Base-by-base conservation (phyloP, 2,797 vertebrate species). In the Aselliscus stoliczkanus region DNA sequence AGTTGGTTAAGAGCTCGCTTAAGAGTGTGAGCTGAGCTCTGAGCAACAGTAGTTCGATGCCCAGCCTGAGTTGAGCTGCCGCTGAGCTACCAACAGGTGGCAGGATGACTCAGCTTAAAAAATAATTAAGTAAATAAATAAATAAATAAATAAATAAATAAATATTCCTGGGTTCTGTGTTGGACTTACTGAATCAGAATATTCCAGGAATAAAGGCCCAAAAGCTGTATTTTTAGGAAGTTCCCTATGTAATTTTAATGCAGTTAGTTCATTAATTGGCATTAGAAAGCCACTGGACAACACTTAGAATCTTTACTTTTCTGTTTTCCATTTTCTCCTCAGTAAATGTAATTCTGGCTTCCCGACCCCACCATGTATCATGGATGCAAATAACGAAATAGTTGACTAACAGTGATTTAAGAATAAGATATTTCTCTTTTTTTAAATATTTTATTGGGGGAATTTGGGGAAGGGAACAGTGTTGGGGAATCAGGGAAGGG, bases 401-500 rank as follows among this genome's bases (percentile, higher is more conserved):
- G 39, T 79, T 79, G 31, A 86, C 23, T 83, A 87, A 91, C 21
- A 44, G 39, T 92, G 81, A 93, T 34, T 95, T 87, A 95, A 87
- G 37, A 82, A 29, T 58, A 79, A 17, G 58, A 67, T 6, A 62
- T 92, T 82, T 87, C 65, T 90, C n/a, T n/a, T n/a, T n/a, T n/a
- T n/a, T n/a, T n/a, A n/a, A n/a, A n/a, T n/a, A n/a, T n/a, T n/a
- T n/a, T n/a, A n/a, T n/a, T n/a, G n/a, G n/a, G n/a, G n/a, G n/a
- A n/a, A n/a, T n/a, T n/a, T n/a, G n/a, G n/a, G n/a, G n/a, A n/a
- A n/a, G n/a, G n/a, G n/a, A n/a, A n/a, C n/a, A n/a, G n/a, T n/a
- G n/a, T n/a, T n/a, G n/a, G n/a, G n/a, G n/a, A n/a, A n/a, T n/a
- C n/a, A n/a, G n/a, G n/a, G n/a, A n/a, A n/a, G n/a, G n/a, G n/a